These are phyloP conservation scores for Bungarus multicinctus DNA, from an alignment of 2,113 vertebrate species.

Conservation along the genomic window DNA sequence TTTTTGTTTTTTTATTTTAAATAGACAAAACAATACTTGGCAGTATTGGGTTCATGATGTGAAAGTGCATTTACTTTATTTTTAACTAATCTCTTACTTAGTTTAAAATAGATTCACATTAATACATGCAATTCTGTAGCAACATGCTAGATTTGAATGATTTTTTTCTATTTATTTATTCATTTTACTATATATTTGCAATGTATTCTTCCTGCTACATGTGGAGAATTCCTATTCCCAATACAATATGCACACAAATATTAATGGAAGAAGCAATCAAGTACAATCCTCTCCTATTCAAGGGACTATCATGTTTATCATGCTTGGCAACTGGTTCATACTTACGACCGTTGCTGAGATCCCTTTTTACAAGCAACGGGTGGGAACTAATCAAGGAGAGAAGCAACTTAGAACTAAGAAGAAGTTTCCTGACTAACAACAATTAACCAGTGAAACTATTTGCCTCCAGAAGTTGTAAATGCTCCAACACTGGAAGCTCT, in stretches of 20 bases:
- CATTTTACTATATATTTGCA: neutral
- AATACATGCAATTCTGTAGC: neutral
- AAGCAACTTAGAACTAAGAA: no score
- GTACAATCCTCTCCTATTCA: neutral
- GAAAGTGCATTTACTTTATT: slow-evolving; percentile 3
- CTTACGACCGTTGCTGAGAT: no score
- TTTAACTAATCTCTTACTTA: neutral
- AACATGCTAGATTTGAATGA: neutral
- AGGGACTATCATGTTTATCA: neutral
- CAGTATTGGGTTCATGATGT: neutral
- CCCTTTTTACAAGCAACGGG: no score
- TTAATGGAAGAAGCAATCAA: neutral
- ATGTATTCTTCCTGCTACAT: neutral
- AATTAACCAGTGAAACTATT: no score
- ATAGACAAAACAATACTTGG: neutral
- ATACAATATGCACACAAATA: neutral
- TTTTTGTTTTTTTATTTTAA: neutral
- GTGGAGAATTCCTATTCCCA: neutral
- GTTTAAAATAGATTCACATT: neutral
- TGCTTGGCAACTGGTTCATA: no score
- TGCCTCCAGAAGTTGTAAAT: no score
- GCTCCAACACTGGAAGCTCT: no score
- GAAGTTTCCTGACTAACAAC: no score
- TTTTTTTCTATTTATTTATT: neutral
- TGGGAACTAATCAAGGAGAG: no score